Percentiles rank a stretch among this genome's conserved stretches.
phyloP scores from a whole-genome alignment of 2,797 vertebrate genomes.

The Malacoctenus gilli region DNA sequence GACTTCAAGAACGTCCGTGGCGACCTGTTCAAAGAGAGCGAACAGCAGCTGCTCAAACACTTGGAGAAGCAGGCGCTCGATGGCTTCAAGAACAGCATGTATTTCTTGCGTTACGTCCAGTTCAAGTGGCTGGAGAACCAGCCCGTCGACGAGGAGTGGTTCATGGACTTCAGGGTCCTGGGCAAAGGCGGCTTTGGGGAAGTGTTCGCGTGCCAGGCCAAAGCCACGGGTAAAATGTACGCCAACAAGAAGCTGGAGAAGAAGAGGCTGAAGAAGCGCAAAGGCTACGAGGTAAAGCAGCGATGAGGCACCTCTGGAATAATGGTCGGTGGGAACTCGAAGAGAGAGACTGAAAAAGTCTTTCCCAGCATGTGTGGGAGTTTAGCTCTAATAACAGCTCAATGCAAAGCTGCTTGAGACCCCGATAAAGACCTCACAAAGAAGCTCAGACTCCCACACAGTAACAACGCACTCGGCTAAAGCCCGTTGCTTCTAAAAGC shows the following conservation, averaged over 20 bases:
- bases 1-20: conserved; percentile 73
- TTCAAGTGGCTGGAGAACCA: conserved; percentile 83
- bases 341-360: conserved; percentile 14
- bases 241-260: conserved; percentile 86
- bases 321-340: conserved; percentile 9
- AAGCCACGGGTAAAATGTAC: conserved; percentile 84
- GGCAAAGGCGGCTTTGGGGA: conserved; percentile 84
- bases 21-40: conserved; percentile 81
- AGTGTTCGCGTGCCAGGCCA: conserved; percentile 82
- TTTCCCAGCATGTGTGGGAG: conserved; percentile 39
- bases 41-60: conserved; percentile 77
- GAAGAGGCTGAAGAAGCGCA: conserved; percentile 83
- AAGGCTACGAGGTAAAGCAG: conserved; percentile 78
- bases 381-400: conserved; percentile 54
- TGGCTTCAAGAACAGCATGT: conserved; percentile 79
- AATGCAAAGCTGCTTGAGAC: conserved; percentile 67
- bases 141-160: conserved; percentile 81
- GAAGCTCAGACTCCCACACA: conserved; percentile 56
- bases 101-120: conserved; percentile 81
- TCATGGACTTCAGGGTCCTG: conserved; percentile 83
- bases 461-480: background rate
- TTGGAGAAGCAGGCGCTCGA: conserved; percentile 65
- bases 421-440: conserved; percentile 55
- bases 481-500: conserved; percentile 42
- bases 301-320: background rate